Evolutionary conservation across 2,113 vertebrate genomes (phyloP), one percentile per base, ranked within the genome.

Genomic region (Ginglymostoma cirratum): DNA sequence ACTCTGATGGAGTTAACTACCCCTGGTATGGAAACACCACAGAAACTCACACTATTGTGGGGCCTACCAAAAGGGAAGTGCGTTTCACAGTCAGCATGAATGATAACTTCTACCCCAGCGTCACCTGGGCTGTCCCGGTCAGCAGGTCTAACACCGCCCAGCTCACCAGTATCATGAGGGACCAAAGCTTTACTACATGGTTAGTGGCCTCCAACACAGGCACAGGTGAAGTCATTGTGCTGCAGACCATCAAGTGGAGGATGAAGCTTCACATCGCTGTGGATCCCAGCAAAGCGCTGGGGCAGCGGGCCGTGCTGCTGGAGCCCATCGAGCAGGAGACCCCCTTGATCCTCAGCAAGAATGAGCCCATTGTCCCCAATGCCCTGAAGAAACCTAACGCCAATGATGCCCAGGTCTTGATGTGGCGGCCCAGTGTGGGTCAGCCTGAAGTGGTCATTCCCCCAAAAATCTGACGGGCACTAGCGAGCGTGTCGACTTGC

Each of bases 21-120:
- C 99, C 99, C 5, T 99, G 99, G 99, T 99, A 99, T 0, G 99
- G 99, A 76, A 99, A 99, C 97, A 99, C 99, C 66, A 99, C 99
- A 0, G 99, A 99, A 97, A 99, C 99, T 2, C 99, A 98, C 98
- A 99, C 98, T 69, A 97, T 99, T 0, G 98, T 98, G 80, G 99
- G 99, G 5, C 99, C 99, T 96, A 99, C 99, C 85, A 99, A 98
- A 97, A 98, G 98, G 96, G 98, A 99, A 96, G 98, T 97, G 97
- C 99, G 97, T 97, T 99, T 99, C 97, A 98, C 97, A 15, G 98
- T 99, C 97, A 99, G 98, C 97, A 99, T 99, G 99, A 99, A 99
- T 2, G 99, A 99, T 97, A 99, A 99, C 97, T 99, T 99, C 96
- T 99, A 99, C 97, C 99, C 99, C 48, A 99, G 99, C 0, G 99